Percentiles rank a stretch among this genome's conserved stretches.
phyloP scores from a whole-genome alignment of 2,888 invertebrate genomes.

The Smittia aterrima region DNA sequence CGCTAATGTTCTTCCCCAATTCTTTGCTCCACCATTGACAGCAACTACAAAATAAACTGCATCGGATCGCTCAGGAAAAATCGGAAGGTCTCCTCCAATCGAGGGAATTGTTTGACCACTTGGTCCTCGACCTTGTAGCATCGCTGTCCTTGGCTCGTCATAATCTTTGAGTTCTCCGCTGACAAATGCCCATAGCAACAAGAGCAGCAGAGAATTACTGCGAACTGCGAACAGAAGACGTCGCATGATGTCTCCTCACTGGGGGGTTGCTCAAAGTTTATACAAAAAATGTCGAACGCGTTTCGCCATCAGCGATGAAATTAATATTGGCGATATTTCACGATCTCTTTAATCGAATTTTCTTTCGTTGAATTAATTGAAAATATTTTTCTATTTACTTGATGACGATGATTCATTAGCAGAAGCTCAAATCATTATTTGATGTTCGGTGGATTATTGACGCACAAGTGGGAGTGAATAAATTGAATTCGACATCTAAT shows the following conservation, averaged over 20 bases:
- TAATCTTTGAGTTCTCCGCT: background rate
- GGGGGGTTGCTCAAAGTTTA: background rate
- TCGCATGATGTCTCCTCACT: background rate
- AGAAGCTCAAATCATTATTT: background rate
- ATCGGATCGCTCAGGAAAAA: constrained; percentile 46
- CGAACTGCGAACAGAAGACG: background rate
- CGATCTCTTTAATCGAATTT: background rate
- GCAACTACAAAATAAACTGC: constrained; percentile 48
- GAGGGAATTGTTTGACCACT: background rate
- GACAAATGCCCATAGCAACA: background rate
- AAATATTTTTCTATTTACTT: background rate
- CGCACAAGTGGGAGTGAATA: background rate
- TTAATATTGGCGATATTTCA: background rate
- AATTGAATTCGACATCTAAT: background rate
- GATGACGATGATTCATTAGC: background rate
- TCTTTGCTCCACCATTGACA: constrained; percentile 47
- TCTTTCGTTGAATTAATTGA: background rate
- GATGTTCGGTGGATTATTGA: background rate
- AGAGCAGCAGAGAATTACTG: background rate
- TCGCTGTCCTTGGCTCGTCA: background rate
- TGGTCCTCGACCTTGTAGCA: background rate
- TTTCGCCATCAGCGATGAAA: background rate
- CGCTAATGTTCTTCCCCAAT: constrained; percentile 46
- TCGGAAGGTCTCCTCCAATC: constrained; percentile 43
- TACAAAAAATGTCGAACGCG: background rate